phyloP scores from a whole-genome alignment of 2,113 vertebrate species.

The Peromyscus maniculatus region DNA sequence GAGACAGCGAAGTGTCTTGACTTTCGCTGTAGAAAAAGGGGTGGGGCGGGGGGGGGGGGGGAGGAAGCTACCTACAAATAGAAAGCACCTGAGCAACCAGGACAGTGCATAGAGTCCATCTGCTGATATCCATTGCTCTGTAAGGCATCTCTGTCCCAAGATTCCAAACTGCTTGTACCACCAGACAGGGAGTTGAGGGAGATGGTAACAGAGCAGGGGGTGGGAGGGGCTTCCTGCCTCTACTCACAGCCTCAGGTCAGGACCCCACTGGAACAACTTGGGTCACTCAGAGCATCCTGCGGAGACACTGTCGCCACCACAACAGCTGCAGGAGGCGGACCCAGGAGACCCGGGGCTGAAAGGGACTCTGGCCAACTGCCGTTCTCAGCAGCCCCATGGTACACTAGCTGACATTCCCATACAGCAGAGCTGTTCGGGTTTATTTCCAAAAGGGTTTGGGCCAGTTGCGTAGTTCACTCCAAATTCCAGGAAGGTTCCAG shows the following conservation, averaged over 20 bases:
- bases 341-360: background rate
- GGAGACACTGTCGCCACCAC: background rate
- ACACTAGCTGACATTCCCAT: background rate
- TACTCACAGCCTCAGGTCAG: background rate
- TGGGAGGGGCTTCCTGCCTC: background rate
- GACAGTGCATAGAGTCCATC: background rate
- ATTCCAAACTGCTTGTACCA: background rate
- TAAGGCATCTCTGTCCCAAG: background rate
- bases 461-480: background rate
- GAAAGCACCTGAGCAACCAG: background rate
- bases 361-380: background rate
- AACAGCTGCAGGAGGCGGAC: background rate
- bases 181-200: background rate
- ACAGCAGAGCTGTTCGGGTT: background rate
- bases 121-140: background rate
- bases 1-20: accelerated
- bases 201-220: background rate
- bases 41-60: no score
- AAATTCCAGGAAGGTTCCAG: background rate
- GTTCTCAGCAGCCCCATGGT: background rate
- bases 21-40: background rate
- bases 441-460: background rate
- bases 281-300: background rate
- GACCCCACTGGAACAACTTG: background rate
- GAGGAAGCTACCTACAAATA: background rate